Percentiles rank a stretch among this genome's conserved stretches.
Evolutionary conservation across 2,888 invertebrate genomes (phyloP).

Genomic region (Ornithoptera priamus): DNA sequence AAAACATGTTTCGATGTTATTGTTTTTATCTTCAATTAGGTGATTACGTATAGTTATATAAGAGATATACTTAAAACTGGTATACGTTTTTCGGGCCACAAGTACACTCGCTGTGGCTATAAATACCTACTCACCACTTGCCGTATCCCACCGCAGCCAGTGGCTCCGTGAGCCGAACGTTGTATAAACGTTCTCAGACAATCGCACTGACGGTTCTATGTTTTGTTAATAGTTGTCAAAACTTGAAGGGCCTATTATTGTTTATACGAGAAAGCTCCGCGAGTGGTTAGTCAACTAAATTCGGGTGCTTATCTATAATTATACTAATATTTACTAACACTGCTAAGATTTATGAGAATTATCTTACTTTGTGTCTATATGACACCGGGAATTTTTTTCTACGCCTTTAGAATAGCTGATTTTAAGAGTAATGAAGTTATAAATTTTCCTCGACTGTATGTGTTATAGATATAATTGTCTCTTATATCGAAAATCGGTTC

Average conservation of each 20-base stretch:
- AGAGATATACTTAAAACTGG: conserved; percentile 66
- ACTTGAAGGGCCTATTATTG: conserved; percentile 56
- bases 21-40: conserved; percentile 22
- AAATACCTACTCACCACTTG: conserved; percentile 55
- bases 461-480: no score
- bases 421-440: background rate
- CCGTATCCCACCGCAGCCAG: conserved; percentile 21
- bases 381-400: no score
- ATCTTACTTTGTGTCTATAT: background rate
- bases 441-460: background rate
- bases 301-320: conserved; percentile 51
- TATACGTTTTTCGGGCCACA: conserved; percentile 73
- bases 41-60: conserved; percentile 60
- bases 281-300: conserved; percentile 65
- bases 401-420: no score
- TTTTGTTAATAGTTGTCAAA: conserved; percentile 56
- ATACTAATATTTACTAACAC: conserved; percentile 43
- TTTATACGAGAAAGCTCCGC: conserved; percentile 44
- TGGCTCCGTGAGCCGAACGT: conserved; percentile 4
- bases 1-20: background rate
- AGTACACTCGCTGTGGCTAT: conserved; percentile 66
- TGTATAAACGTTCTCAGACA: conserved; percentile 46
- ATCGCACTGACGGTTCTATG: conserved; percentile 48
- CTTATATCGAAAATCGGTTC: no score
- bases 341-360: background rate